Conservation (phyloP, 1,140 invertebrate species). For the Monochamus saltuarius region DNA sequence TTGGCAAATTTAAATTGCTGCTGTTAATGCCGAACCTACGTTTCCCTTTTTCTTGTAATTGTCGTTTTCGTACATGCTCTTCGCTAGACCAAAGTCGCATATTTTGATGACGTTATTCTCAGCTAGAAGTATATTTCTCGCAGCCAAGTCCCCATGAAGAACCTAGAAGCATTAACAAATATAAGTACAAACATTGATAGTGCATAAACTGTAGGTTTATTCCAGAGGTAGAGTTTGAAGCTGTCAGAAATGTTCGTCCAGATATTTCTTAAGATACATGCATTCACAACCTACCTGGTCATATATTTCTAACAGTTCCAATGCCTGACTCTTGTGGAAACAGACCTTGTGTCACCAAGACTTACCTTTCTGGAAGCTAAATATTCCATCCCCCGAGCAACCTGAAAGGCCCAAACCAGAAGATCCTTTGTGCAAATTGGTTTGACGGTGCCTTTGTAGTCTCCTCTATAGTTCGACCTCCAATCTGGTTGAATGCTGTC, state of each 20-base stretch:
- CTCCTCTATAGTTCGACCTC: slow-evolving; percentile 72
- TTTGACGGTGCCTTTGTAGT: slow-evolving; percentile 65
- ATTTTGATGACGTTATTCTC: slow-evolving; percentile 91
- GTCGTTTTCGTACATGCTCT: slow-evolving; percentile 87
- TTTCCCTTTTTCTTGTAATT: slow-evolving; percentile 92
- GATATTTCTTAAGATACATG: no score
- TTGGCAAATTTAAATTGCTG: no score
- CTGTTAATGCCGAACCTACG: no score
- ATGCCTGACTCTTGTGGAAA: no score
- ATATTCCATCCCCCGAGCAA: slow-evolving; percentile 95
- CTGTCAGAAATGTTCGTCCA: no score
- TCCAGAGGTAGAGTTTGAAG: no score
- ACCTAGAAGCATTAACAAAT: slow-evolving; percentile 56
- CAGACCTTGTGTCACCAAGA: slow-evolving; percentile 8
- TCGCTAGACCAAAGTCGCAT: slow-evolving; percentile 95
- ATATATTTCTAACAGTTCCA: no score
- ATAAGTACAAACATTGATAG: no score
- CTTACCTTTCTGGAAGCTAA: slow-evolving; percentile 82
- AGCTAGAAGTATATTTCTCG: slow-evolving; percentile 91
- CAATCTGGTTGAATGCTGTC: slow-evolving; percentile 71
- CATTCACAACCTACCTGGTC: no score
- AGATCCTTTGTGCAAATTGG: slow-evolving; percentile 79
- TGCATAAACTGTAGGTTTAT: no score
- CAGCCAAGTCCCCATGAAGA: slow-evolving; percentile 93
- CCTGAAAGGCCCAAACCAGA: slow-evolving; percentile 89